phyloP scores from a whole-genome alignment of 2,888 invertebrate species.

The Spisula solida region DNA sequence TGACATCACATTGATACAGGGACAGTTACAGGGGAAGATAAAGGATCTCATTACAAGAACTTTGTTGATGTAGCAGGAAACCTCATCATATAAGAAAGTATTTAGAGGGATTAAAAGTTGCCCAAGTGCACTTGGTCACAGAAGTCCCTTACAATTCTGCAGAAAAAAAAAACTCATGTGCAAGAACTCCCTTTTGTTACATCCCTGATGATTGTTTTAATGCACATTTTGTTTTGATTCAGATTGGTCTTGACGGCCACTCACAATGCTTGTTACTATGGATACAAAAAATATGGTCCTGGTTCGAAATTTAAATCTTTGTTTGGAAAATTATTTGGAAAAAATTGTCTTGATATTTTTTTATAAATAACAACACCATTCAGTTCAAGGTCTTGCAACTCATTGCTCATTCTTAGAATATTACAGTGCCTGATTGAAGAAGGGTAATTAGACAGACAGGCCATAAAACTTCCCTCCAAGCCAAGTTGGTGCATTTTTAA shows the following conservation, averaged over 20 bases:
- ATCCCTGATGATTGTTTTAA: no score
- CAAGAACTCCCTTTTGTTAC: no score
- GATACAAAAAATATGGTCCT: not conserved
- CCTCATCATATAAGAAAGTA: no score
- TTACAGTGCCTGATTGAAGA: not conserved
- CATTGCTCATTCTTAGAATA: slow-evolving; percentile 16
- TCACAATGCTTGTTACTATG: not conserved
- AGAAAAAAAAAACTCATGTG: no score
- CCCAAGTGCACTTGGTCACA: no score
- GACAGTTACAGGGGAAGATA: no score
- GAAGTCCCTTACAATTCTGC: no score
- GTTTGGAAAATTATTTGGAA: not conserved
- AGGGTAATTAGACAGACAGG: slow-evolving; percentile 8
- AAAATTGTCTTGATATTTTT: not conserved
- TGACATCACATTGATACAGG: no score
- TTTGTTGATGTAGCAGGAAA: no score
- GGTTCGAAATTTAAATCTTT: not conserved
- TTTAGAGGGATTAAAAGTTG: no score
- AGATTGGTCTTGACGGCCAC: not conserved
- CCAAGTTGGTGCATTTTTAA: slow-evolving; percentile 25
- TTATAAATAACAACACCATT: not conserved
- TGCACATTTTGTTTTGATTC: not conserved
- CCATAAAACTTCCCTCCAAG: slow-evolving; percentile 17
- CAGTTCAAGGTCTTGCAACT: not conserved
- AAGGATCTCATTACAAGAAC: no score